Conservation (phyloP, 2,888 invertebrate genomes). For the Syrista parreyssii region DNA sequence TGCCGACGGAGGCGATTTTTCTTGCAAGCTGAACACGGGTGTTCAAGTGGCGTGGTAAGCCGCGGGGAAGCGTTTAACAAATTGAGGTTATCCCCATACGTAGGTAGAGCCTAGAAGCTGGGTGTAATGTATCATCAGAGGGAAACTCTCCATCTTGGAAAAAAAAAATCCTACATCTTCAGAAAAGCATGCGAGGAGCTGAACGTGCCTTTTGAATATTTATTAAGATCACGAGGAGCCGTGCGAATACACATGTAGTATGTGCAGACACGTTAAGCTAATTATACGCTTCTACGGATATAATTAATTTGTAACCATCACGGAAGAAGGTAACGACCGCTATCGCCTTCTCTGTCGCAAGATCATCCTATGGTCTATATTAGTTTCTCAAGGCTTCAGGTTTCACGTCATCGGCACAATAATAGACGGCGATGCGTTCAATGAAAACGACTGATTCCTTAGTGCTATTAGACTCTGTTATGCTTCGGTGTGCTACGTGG, state of each 20-base stretch:
- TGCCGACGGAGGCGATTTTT: neutral
- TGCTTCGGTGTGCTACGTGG: neutral
- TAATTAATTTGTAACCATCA: neutral
- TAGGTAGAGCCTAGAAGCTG: neutral
- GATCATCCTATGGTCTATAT: neutral
- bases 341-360: neutral
- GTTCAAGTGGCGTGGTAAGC: neutral
- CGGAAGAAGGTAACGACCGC: neutral
- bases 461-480: neutral
- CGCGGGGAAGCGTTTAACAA: neutral
- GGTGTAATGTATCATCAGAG: neutral
- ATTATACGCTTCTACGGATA: neutral
- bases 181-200: neutral
- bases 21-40: neutral
- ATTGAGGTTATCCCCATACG: neutral
- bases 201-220: neutral
- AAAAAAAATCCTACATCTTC: neutral
- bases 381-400: neutral
- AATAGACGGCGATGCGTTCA: neutral
- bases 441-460: neutral
- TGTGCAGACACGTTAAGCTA: neutral
- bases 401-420: slow-evolving; percentile 2
- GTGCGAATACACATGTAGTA: neutral
- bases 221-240: neutral
- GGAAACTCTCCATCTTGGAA: neutral